Percentiles rank a stretch among this genome's conserved stretches.
Conservation (phyloP, 2,888 invertebrate species). For the Diaperis boleti region DNA sequence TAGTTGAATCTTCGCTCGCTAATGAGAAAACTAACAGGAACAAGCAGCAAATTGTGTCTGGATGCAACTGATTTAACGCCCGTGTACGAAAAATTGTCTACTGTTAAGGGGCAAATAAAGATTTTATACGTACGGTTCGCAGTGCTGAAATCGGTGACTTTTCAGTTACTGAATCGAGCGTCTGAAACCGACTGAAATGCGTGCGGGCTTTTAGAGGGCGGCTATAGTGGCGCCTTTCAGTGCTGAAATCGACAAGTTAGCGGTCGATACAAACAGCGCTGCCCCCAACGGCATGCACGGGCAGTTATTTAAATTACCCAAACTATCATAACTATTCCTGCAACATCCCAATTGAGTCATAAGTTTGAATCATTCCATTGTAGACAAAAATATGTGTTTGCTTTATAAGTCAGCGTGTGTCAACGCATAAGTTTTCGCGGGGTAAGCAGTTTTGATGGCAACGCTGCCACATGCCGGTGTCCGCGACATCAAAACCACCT, state of each 20-base stretch:
- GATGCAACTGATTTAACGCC: conserved; percentile 18
- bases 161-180: conserved; percentile 37
- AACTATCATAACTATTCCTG: neutral
- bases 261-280: conserved; percentile 49
- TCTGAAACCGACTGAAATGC: conserved; percentile 45
- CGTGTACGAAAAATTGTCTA: conserved; percentile 25
- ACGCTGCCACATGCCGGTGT: neutral
- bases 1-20: conserved; percentile 40
- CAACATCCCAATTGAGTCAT: too few relatives aligned
- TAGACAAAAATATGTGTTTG: neutral
- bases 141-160: conserved; percentile 23
- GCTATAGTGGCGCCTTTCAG: conserved; percentile 48
- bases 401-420: conserved; percentile 2
- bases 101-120: conserved; percentile 10
- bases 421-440: conserved; percentile 9
- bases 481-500: conserved; percentile 27
- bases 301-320: conserved; percentile 5
- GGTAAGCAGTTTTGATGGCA: conserved; percentile 20
- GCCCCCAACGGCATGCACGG: conserved; percentile 18
- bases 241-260: conserved; percentile 44
- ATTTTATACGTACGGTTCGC: conserved; percentile 23
- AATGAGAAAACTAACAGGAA: conserved; percentile 13
- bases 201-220: conserved; percentile 49
- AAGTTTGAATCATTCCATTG: neutral
- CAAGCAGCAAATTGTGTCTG: neutral